A percentile compares a stretch with the other conserved stretches of the same genome.
phyloP scores from a whole-genome alignment of 2,113 vertebrate genomes.

The Xiphophorus maculatus region DNA sequence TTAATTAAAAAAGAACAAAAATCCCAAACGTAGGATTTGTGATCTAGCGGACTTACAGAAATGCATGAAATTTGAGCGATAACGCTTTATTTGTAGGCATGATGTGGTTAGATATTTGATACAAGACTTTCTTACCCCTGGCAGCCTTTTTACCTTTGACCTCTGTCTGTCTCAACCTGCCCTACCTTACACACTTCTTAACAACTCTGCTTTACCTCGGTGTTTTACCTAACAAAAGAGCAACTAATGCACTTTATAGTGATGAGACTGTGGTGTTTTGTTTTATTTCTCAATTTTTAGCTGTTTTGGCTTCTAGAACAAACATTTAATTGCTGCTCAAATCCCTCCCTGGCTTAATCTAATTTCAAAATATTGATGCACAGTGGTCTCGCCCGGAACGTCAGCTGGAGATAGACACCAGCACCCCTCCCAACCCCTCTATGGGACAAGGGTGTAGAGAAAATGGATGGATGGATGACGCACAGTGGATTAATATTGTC shows the following conservation, averaged over 20 bases:
- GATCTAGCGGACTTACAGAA: slow-evolving; percentile 4
- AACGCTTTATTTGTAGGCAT: slow-evolving; percentile 28
- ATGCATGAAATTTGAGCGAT: slow-evolving; percentile 43
- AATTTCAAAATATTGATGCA: too few relatives aligned
- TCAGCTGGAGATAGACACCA: too few relatives aligned
- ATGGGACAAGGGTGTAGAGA: too few relatives aligned
- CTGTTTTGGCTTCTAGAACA: too few relatives aligned
- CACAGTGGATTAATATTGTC: too few relatives aligned
- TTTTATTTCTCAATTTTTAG: not conserved
- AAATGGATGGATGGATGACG: too few relatives aligned
- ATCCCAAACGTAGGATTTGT: not conserved
- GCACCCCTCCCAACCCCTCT: too few relatives aligned
- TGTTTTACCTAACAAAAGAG: slow-evolving; percentile 14
- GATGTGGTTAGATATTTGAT: slow-evolving; percentile 4
- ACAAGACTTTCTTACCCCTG: slow-evolving; percentile 19
- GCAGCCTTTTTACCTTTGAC: slow-evolving; percentile 47
- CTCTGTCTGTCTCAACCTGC: slow-evolving; percentile 70
- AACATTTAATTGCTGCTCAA: too few relatives aligned
- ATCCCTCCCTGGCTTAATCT: not conserved
- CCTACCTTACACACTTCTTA: slow-evolving; percentile 17
- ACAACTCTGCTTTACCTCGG: slow-evolving; percentile 5
- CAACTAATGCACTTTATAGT: not conserved
- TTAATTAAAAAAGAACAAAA: not conserved
- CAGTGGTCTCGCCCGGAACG: too few relatives aligned
- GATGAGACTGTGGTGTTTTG: not conserved